These are phyloP conservation scores for Agriopis leucophaearia DNA, from an alignment of 2,888 invertebrate species.

Conservation along the genomic window DNA sequence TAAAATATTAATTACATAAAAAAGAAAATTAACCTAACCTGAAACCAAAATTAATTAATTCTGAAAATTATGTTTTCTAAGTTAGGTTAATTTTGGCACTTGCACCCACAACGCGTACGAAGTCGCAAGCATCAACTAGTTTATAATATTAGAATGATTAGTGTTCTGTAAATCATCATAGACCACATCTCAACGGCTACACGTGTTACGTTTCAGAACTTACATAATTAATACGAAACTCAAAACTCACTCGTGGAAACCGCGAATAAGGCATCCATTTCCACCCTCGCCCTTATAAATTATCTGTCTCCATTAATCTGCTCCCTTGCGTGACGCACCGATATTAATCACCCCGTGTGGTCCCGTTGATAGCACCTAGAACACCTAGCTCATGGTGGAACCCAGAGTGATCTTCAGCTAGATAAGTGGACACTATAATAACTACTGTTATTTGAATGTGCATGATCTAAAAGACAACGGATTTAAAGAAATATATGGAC, in stretches of 20 bases:
- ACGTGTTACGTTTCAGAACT: neutral
- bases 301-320: conserved; percentile 46
- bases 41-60: too few species aligned
- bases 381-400: conserved; percentile 18
- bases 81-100: too few species aligned
- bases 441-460: too few species aligned
- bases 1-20: too few species aligned
- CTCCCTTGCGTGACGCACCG: conserved; percentile 32
- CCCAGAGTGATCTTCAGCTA: conserved; percentile 8
- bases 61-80: too few species aligned
- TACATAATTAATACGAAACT: conserved; percentile 15
- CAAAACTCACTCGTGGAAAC: conserved; percentile 8
- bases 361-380: conserved; percentile 25
- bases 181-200: neutral
- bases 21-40: too few species aligned
- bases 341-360: conserved; percentile 28
- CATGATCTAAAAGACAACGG: too few species aligned
- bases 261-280: conserved; percentile 7
- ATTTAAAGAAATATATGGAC: neutral
- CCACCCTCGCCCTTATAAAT: conserved; percentile 35
- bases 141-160: too few species aligned
- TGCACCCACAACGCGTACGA: too few species aligned
- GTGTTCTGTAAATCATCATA: too few species aligned
- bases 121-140: too few species aligned
- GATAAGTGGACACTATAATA: neutral